Evolutionary conservation across 2,797 vertebrate genomes (phyloP).

Genomic region (Acanthornis magna): DNA sequence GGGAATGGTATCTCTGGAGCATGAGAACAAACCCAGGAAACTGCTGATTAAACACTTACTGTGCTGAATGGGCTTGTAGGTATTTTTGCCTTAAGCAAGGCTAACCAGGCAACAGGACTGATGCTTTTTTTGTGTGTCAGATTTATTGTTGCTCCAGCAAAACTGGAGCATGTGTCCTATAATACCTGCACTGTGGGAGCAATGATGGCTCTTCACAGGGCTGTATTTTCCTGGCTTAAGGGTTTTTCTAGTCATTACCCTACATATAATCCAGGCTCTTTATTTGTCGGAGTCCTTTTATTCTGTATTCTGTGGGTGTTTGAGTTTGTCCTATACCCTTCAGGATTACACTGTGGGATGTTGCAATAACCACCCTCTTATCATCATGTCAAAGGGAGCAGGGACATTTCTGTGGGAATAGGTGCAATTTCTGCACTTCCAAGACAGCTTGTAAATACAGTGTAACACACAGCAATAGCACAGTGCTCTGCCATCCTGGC

Average conservation of each 20-base stretch:
- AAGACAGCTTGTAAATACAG: not conserved
- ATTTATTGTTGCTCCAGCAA: constrained; percentile 10
- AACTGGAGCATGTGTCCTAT: not conserved
- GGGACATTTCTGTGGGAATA: not conserved
- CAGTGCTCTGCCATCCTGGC: not conserved
- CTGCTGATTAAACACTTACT: not conserved
- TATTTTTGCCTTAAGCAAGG: not conserved
- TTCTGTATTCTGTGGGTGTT: constrained; percentile 4
- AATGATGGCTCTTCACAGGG: not conserved
- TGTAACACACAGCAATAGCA: not conserved
- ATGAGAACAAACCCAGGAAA: not conserved
- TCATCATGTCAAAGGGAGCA: not conserved
- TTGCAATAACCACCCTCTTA: not conserved
- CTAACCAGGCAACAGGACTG: not conserved
- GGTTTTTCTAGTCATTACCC: constrained; percentile 29
- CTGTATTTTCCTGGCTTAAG: constrained; percentile 24
- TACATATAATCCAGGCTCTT: not conserved
- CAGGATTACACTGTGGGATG: not conserved
- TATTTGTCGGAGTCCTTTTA: not conserved
- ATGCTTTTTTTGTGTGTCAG: not conserved
- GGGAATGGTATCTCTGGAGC: not conserved
- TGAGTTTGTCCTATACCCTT: constrained; percentile 8
- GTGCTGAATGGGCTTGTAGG: not conserved
- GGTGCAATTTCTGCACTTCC: not conserved
- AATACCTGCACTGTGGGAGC: not conserved